Base-by-base conservation (phyloP, 2,888 invertebrate species). In the Acleris laterana region DNA sequence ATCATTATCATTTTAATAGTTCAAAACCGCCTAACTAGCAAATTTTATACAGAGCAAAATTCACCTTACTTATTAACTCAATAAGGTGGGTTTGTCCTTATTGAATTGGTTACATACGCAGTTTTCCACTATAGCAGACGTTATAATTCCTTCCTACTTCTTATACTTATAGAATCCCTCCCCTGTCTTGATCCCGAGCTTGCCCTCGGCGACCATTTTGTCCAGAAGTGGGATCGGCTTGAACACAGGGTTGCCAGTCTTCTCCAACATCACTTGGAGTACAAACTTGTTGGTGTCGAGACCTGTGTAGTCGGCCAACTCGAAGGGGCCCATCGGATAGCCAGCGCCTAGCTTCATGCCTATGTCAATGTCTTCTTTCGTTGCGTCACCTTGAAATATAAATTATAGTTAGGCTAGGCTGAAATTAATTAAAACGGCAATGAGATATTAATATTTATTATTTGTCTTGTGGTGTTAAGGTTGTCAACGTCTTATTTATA, bases 341-440 rank as follows among this genome's bases (percentile, higher is more conserved):
- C 96, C 96, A 4, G 97, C 97, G n/a, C 98, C 98, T 17, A 98
- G 88, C 85, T 98, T 98, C 97, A 98, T 97, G 1, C 97, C 98
- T 9, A 94, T 95, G 79, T 98, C 98, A 66, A 98, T 96, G 83
- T 98, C 98, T 75, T 94, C 91, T 9, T 95, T 94, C 13, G 95
- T 89, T 0, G 96, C 96, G 81, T 96, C 96, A 28, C 95, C 95
- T 95, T 0, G 69, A 71, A 62, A 52, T 58, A 60, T 19, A 59
- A 56, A 20, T 46, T 25, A 22, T 25, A n/a, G 9, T 28, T 17
- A 17, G 1, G 17, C 13, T n/a, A n/a, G n/a, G 46, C 38, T 38
- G 4, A 38, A 38, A 28, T 28, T 28, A 28, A 7, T 28, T 28
- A 28, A 2, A 28, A 28, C 7, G 7, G 1, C 28, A 28, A 28